These are phyloP conservation scores for Okapia johnstoni DNA, from an alignment of 2,113 vertebrate species.

Conservation along the genomic window DNA sequence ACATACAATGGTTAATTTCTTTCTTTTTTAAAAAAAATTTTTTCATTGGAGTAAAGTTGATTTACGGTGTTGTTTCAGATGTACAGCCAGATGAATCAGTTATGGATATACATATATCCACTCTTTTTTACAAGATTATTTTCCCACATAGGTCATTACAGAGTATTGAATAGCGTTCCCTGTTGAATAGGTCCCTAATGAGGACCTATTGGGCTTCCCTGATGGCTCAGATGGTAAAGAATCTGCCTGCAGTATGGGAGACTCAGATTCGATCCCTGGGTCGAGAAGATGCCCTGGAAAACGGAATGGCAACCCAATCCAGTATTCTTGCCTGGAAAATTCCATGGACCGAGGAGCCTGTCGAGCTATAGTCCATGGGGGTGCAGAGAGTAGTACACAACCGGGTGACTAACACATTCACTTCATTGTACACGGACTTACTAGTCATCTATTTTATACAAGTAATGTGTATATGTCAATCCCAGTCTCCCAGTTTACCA, in stretches of 20 bases:
- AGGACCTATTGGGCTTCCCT: background rate
- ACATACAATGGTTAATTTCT: background rate
- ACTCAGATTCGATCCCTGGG: background rate
- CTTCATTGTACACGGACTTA: background rate
- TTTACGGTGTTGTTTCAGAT: background rate
- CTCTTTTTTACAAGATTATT: background rate
- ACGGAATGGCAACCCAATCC: background rate
- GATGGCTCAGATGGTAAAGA: background rate
- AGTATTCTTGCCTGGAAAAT: background rate
- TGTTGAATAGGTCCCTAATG: background rate
- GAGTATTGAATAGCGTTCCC: background rate
- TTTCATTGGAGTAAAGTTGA: background rate
- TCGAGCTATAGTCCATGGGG: fast-evolving
- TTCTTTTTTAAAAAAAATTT: background rate
- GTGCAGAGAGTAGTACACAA: background rate
- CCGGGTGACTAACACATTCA: background rate
- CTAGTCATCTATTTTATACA: background rate
- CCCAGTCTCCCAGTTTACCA: background rate
- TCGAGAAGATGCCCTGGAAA: background rate
- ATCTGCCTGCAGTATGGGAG: background rate
- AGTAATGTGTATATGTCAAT: background rate
- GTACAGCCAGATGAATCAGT: background rate
- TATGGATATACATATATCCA: background rate
- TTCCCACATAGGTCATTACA: background rate
- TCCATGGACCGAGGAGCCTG: background rate